Percentiles rank a stretch among this genome's conserved stretches.
Evolutionary conservation across 2,797 vertebrate species (phyloP).

Genomic region (Ptychobarbus kaznakovi): DNA sequence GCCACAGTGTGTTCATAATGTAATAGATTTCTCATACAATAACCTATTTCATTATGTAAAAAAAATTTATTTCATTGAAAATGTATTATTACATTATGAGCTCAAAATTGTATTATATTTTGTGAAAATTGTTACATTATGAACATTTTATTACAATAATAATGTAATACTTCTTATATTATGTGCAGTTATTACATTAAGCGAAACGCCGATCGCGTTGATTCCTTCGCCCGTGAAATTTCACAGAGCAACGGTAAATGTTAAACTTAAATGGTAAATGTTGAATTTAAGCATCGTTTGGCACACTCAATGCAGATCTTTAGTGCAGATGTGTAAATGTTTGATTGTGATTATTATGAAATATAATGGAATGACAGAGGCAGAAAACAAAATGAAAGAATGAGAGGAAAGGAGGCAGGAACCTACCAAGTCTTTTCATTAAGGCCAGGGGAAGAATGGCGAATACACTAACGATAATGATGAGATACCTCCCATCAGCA

Average conservation of each 20-base stretch:
- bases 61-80: no score
- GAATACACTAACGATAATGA: slow-evolving; percentile 83
- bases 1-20: no score
- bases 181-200: not conserved
- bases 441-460: slow-evolving; percentile 91
- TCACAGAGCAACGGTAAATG: not conserved
- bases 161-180: not conserved
- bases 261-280: not conserved
- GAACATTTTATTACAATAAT: not conserved
- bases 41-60: no score
- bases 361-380: slow-evolving; percentile 1
- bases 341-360: slow-evolving; percentile 5
- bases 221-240: not conserved
- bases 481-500: slow-evolving; percentile 87
- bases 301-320: not conserved
- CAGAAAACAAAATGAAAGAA: not conserved
- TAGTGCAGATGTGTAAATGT: not conserved
- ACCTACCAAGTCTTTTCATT: slow-evolving; percentile 91
- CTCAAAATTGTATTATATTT: no score
- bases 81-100: no score
- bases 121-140: not conserved
- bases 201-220: not conserved
- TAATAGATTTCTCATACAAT: no score
- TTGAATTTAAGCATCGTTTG: not conserved
- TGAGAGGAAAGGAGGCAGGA: not conserved